phyloP scores from a whole-genome alignment of 2,797 vertebrate genomes.

The Florisuga fusca region DNA sequence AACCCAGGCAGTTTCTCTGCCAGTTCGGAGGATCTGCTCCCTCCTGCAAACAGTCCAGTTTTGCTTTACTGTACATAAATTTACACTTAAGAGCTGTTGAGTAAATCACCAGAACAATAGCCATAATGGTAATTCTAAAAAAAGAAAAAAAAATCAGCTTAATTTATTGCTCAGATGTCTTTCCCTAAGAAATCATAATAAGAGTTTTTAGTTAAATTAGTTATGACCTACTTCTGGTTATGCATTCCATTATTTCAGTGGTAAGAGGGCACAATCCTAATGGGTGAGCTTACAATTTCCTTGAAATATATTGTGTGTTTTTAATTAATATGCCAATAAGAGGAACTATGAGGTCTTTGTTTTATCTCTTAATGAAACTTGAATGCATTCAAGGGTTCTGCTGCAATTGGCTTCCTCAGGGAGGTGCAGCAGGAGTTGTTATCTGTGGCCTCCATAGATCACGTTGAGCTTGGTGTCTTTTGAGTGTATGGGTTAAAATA shows the following conservation, averaged over 20 bases:
- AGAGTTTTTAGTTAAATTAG: constrained; percentile 6
- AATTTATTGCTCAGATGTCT: not conserved
- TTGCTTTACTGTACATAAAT: not conserved
- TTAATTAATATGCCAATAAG: not conserved
- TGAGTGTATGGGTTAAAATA: not conserved
- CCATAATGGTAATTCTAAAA: not conserved
- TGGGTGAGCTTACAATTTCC: not conserved
- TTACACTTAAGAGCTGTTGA: not conserved
- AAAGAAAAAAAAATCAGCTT: not conserved
- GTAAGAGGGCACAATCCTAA: not conserved
- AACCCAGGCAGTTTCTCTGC: not conserved
- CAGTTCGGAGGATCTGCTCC: not conserved
- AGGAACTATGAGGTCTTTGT: not conserved
- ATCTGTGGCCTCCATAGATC: not conserved
- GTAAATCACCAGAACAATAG: not conserved
- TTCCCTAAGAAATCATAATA: not conserved
- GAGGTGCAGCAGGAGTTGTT: not conserved
- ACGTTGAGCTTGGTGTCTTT: not conserved
- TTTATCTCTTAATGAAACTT: not conserved
- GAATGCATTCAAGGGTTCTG: not conserved
- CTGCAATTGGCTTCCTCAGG: not conserved
- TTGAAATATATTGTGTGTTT: not conserved
- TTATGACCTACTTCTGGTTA: not conserved
- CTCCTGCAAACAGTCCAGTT: not conserved
- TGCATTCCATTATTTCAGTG: not conserved